Evolutionary conservation across 2,797 vertebrate genomes (phyloP), one percentile per base, ranked within the genome.

Genomic region (Sebastes elongatus): DNA sequence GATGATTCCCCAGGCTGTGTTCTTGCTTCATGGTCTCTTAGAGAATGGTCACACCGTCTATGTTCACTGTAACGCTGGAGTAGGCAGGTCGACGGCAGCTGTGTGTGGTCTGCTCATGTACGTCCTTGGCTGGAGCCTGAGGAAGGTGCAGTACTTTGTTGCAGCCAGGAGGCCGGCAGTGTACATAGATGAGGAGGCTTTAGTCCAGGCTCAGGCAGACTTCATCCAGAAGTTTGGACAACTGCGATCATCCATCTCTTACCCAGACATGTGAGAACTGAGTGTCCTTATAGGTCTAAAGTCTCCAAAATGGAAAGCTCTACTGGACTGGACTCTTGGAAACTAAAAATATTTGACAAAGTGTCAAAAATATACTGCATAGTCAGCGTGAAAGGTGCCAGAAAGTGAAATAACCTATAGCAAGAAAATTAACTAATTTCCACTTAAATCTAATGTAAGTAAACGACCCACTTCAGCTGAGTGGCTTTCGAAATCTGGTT

Each of bases 1-100:
- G 93, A 97, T 99, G 97, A 94, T 99, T 84, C 98, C 99, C 4
- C 98, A 99, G 90, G 99, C 98, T 1, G 99, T 99, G 1, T 97
- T 95, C 86, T 94, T 99, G 59, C 95, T 99, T 30, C 96, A 98
- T 0, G 96, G 97, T 1, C 97, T 99, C 5, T 93, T 99, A 77
- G 96, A 98, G 91, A 98, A 98, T 0, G 97, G 98, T 2, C 98
- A 99, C 94, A 97, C 92, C 0, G 97, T 99, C 56, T 99, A 99
- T 0, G 97, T 99, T 6, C 98, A 99, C 86, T 99, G 99, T 83
- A 99, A 99, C 0, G 99, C 99, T 0, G 98, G 98, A 0, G 98
- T 99, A 7, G 99, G 98, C 82, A 94, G 99, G 67, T 98, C 99
- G 2, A 97, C 98, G 0, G 98, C 97, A 0, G 97, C 97, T 0